phyloP scores from a whole-genome alignment of 2,888 invertebrate species.

The Cancer borealis region DNA sequence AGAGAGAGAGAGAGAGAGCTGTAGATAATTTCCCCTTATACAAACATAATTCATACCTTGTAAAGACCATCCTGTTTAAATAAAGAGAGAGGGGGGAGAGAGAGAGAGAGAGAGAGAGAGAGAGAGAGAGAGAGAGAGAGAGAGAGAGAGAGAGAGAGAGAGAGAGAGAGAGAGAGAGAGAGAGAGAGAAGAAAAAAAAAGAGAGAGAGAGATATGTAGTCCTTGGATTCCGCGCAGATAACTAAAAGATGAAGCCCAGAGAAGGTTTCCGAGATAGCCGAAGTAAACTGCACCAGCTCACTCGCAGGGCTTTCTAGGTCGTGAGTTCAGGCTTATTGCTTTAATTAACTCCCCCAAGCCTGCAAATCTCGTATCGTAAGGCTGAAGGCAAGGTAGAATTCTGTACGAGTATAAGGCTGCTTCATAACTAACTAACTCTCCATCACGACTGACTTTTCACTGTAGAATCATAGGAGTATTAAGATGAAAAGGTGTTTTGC shows the following conservation, averaged over 20 bases:
- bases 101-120: background rate
- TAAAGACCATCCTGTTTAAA: background rate
- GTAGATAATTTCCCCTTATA: too few species aligned
- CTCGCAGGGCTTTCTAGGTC: background rate
- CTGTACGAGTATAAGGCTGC: background rate
- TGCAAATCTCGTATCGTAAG: background rate
- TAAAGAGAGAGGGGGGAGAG: background rate
- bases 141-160: background rate
- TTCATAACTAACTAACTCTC: background rate
- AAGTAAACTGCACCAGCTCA: background rate
- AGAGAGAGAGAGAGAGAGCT: too few species aligned
- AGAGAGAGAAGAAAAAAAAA: background rate
- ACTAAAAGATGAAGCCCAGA: background rate
- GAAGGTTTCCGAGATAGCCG: background rate
- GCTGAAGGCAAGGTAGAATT: background rate
- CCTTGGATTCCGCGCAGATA: background rate
- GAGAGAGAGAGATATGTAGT: background rate
- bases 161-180: constrained; percentile 1
- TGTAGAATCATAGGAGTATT: background rate
- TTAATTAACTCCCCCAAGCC: background rate
- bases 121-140: background rate
- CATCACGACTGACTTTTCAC: background rate
- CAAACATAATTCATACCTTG: background rate
- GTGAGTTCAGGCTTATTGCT: background rate
- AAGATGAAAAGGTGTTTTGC: background rate